Evolutionary conservation across 2,797 vertebrate genomes (phyloP).

Genomic region (Helicolenus hilgendorfi): DNA sequence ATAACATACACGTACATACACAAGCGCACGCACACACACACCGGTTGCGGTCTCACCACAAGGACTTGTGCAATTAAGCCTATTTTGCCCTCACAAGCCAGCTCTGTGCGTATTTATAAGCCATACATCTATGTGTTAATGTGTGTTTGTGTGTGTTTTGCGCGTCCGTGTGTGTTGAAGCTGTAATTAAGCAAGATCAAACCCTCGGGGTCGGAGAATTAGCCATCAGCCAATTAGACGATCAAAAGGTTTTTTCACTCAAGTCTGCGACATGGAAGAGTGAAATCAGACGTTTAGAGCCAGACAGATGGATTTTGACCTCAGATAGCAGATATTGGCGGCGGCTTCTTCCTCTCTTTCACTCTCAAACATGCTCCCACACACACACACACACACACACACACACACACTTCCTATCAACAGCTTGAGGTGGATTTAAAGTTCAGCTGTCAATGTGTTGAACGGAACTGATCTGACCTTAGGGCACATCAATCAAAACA

Average conservation of each 20-base stretch:
- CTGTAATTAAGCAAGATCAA: slow-evolving; percentile 94
- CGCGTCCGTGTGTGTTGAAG: slow-evolving; percentile 34
- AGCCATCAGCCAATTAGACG: slow-evolving; percentile 67
- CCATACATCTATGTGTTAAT: slow-evolving; percentile 23
- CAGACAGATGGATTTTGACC: slow-evolving; percentile 76
- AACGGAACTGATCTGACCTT: slow-evolving; percentile 23
- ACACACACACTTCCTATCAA: slow-evolving; percentile 19
- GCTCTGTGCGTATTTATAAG: slow-evolving; percentile 75
- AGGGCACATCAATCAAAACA: slow-evolving; percentile 21
- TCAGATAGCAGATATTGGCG: slow-evolving; percentile 63
- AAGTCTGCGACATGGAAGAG: slow-evolving; percentile 68
- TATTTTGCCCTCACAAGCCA: slow-evolving; percentile 90
- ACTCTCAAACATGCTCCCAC: neutral
- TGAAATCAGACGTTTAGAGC: slow-evolving; percentile 68
- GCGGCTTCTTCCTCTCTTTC: slow-evolving; percentile 47
- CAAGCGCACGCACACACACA: slow-evolving; percentile 86
- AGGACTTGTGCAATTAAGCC: slow-evolving; percentile 91
- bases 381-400: neutral
- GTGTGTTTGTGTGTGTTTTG: slow-evolving; percentile 18
- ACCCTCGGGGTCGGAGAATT: slow-evolving; percentile 78
- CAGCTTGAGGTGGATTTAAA: slow-evolving; percentile 43
- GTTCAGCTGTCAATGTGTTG: slow-evolving; percentile 34
- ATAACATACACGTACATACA: slow-evolving; percentile 79
- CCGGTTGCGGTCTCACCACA: slow-evolving; percentile 91
- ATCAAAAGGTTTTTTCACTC: slow-evolving; percentile 67